These are phyloP conservation scores for Squalus acanthias DNA, from an alignment of 2,797 vertebrate species.

Conservation along the genomic window DNA sequence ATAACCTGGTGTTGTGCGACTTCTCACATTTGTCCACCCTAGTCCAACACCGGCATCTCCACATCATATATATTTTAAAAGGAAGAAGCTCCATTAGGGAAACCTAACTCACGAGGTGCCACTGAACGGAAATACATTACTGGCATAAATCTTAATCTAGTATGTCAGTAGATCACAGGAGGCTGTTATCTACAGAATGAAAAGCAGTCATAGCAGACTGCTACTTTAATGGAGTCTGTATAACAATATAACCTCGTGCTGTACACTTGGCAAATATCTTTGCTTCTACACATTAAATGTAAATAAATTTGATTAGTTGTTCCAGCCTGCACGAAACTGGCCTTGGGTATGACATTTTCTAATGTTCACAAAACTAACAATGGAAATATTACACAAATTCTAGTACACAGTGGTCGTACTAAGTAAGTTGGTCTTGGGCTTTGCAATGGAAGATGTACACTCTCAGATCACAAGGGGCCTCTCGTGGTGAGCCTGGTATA, in stretches of 20 bases:
- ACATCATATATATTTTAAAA: background rate
- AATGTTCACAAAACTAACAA: background rate
- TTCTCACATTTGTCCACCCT: no score
- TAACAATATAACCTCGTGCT: background rate
- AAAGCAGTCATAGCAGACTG: background rate
- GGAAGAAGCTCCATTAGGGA: background rate
- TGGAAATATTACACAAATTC: background rate
- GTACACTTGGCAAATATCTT: background rate
- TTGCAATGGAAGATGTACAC: background rate
- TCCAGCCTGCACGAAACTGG: background rate
- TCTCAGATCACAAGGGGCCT: background rate
- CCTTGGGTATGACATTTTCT: background rate
- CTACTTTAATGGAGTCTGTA: no score
- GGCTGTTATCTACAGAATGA: background rate
- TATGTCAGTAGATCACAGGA: background rate
- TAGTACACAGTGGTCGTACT: no score
- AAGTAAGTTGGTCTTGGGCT: no score
- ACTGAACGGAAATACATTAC: background rate
- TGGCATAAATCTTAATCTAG: background rate
- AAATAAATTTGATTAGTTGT: background rate
- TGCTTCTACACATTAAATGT: background rate
- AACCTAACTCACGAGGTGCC: background rate
- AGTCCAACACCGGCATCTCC: no score
- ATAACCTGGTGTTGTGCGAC: no score
- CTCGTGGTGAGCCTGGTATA: background rate